Evolutionary conservation across 2,113 vertebrate genomes (phyloP), one percentile per base, ranked within the genome.

Genomic region (Podarcis raffonei): DNA sequence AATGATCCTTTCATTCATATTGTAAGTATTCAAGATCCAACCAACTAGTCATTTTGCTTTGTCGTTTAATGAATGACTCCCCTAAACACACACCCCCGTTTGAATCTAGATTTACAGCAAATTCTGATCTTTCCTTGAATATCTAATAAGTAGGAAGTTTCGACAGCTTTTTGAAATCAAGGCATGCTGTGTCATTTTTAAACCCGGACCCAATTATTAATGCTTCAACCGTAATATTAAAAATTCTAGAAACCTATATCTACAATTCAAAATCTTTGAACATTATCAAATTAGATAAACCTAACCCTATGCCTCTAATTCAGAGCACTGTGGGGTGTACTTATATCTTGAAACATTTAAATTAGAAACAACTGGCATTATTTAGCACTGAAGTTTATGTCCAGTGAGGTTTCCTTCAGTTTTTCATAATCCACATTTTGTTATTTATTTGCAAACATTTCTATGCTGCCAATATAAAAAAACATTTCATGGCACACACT

Each of bases 221-320:
- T 86, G 39, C 72, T 71, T 20, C 1, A 42, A 78, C 74, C 89
- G 2, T 3, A 91, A 80, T 71, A 80, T 71, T 83, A 65, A 88
- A 86, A 30, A 68, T 84, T 11, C 83, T 62, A 7, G 35, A 8
- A 20, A 78, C 76, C 0, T 11, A 39, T 2, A 39, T 71, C 37
- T 77, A 87, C 87, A 72, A 1, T 87, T 59, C 30, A 30, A 16
- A 6, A 88, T 68, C 83, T 90, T 69, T 32, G 32, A 78, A 37
- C 0, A 1, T 0, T 0, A 79, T 5, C 7, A 79, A 5, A 1
- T 59, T 57, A n/a, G 0, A 0, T 4, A 65, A 90, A 7, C 13
- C 53, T 83, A 6, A 87, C 72, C 83, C 81, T 84, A 69, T 11
- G 6, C 57, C 27, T 59, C 37, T 39, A 48, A 13, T 35, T 85